Evolutionary conservation across 2,113 vertebrate genomes (phyloP).

Genomic region (Eolophus roseicapilla): DNA sequence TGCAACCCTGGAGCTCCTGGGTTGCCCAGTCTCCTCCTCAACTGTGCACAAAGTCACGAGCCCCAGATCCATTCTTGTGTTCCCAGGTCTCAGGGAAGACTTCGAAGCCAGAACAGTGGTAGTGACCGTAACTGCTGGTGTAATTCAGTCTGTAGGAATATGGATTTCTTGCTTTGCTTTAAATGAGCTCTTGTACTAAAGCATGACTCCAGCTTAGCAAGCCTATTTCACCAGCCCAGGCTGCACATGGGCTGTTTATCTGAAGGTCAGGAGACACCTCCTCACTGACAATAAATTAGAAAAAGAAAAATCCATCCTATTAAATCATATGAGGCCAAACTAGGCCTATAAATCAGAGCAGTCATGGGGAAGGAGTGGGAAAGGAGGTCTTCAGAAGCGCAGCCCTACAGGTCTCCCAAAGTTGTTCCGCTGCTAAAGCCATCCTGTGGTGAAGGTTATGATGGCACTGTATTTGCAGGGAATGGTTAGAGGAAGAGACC

Average conservation of each 20-base stretch:
- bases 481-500: neutral
- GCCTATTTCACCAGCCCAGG: neutral
- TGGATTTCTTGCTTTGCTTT: neutral
- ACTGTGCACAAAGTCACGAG: accelerated
- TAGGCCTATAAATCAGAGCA: neutral
- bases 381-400: neutral
- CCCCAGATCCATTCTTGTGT: neutral
- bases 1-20: neutral
- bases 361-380: neutral
- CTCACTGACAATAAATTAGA: neutral
- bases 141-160: neutral
- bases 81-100: neutral
- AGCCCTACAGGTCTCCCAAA: neutral
- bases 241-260: neutral
- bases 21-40: accelerated
- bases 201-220: neutral
- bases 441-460: neutral
- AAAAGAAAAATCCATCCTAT: neutral
- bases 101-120: neutral
- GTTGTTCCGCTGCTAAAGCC: neutral
- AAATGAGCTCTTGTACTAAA: neutral
- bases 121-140: neutral
- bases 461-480: neutral
- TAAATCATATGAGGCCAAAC: neutral
- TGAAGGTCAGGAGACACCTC: neutral